Evolutionary conservation across 2,797 vertebrate genomes (phyloP).

Genomic region (Mus minutoides): DNA sequence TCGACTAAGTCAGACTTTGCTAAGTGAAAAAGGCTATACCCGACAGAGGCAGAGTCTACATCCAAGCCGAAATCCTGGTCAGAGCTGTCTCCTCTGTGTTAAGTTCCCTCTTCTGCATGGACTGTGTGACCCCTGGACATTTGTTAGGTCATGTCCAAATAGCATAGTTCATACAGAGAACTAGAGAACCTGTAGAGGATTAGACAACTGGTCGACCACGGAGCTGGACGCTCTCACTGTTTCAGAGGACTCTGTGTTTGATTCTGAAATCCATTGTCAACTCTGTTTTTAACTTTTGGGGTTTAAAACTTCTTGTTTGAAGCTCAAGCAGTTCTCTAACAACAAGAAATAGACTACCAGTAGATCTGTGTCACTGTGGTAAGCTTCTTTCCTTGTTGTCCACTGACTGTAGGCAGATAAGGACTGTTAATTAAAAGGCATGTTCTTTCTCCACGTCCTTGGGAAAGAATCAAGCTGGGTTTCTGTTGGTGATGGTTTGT

Average conservation of each 20-base stretch:
- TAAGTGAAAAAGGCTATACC: constrained; percentile 72
- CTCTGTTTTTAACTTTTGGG: constrained; percentile 52
- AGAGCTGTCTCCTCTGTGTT: not conserved
- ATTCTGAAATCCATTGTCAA: constrained; percentile 48
- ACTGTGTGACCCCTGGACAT: not conserved
- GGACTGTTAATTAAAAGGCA: not conserved
- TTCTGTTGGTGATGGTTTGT: not conserved
- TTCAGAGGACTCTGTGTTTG: constrained; percentile 36
- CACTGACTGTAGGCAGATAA: not conserved
- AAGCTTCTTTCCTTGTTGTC: not conserved
- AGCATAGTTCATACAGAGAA: not conserved
- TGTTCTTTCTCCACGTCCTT: not conserved
- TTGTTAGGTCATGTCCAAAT: not conserved
- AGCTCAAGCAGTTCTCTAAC: not conserved
- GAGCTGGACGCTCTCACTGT: constrained; percentile 6
- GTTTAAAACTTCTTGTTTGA: constrained; percentile 17
- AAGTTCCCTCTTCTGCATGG: not conserved
- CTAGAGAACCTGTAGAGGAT: not conserved
- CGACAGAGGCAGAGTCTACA: constrained; percentile 45
- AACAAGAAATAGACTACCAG: not conserved
- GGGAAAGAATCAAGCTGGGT: not conserved
- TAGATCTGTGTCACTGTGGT: not conserved
- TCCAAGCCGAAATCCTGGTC: constrained; percentile 55
- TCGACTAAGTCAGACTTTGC: constrained; percentile 30
- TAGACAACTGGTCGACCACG: not conserved